Evolutionary conservation across 2,797 vertebrate genomes (phyloP), one percentile per base, ranked within the genome.

Genomic region (Gephyroberyx darwinii): DNA sequence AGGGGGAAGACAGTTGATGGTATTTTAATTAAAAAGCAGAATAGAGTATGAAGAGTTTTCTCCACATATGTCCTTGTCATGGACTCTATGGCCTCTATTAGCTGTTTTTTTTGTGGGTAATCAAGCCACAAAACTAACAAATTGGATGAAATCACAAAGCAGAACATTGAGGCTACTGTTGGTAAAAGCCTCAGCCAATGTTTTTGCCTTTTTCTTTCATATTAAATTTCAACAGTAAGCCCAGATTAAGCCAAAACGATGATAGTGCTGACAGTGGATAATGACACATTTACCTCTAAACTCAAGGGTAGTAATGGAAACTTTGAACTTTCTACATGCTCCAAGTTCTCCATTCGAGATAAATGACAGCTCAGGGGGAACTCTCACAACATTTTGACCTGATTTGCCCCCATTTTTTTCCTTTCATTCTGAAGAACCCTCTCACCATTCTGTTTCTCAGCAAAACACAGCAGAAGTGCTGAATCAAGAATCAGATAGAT

Each of bases 1-100:
- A 83, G 87, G 70, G 60, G 82, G 26, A 66, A 60, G 64, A 86
- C 62, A 78, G 8, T 35, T 7, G 22, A 43, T 90, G 85, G 59
- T 64, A 26, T 1, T 65, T 57, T 50, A 12, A 63, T 37, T n/a
- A 51, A 64, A 54, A 35, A 22, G 26, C 26, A 26, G n/a, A n/a
- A 5, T 19, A 47, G 35, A 2, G 51, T 8, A 54, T 37, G 1
- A 1, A 45, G 0, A 0, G 20, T 35, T 45, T 53, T 26, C 2
- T 53, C n/a, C 13, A 3, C n/a, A 45, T 17, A 20, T 13, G 5
- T 2, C 8, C 8, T 50, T n/a, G 35, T 7, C 47, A 62, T 35
- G 1, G 14, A 39, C 6, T 19, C 3, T 33, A 19, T 8, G 31
- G 0, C 17, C 12, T 20, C 7, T 57, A 48, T 62, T 8, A 47